Evolutionary conservation across 2,888 invertebrate genomes (phyloP), one percentile per base, ranked within the genome.

Genomic region (Trileptium ribeirensis): DNA sequence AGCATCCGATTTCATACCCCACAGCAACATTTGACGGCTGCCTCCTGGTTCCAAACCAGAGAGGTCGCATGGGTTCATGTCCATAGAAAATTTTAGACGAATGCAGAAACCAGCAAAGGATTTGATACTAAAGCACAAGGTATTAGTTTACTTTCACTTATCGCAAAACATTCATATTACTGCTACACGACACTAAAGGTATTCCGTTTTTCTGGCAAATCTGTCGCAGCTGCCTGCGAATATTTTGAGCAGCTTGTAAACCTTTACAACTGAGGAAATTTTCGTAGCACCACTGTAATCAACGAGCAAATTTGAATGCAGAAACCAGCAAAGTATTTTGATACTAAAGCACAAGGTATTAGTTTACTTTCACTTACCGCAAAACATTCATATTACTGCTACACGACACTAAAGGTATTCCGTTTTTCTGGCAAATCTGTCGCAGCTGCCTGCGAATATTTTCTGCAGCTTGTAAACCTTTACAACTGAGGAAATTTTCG

Each of bases 251-350:
- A 87, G 94, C 94, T 67, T 92, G 90, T 87, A 97, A 91, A 90
- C 96, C 95, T 84, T 95, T 92, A 83, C 92, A 91, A 88, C 95
- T 94, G 78, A 97, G 90, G 88, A 92, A 96, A 89, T 97, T 95
- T 33, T 3, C 70, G 15, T 8, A 8, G 8, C 29, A n/a, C 70
- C 70, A 70, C 29, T 70, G 3, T 24, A 64, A 64, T n/a, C 19
- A 64, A 64, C n/a, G 19, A n/a, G n/a, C 64, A 64, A 64, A 64
- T 24, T 64, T 64, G n/a, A n/a, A n/a, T n/a, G n/a, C n/a, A n/a
- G n/a, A n/a, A n/a, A n/a, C n/a, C n/a, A n/a, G n/a, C n/a, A n/a
- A n/a, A n/a, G n/a, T n/a, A n/a, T n/a, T n/a, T n/a, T n/a, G n/a
- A n/a, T n/a, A n/a, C n/a, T n/a, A n/a, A n/a, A n/a, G n/a, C n/a